These are phyloP conservation scores for Platyscapa corneri DNA, from an alignment of 1,140 invertebrate genomes.

Conservation along the genomic window DNA sequence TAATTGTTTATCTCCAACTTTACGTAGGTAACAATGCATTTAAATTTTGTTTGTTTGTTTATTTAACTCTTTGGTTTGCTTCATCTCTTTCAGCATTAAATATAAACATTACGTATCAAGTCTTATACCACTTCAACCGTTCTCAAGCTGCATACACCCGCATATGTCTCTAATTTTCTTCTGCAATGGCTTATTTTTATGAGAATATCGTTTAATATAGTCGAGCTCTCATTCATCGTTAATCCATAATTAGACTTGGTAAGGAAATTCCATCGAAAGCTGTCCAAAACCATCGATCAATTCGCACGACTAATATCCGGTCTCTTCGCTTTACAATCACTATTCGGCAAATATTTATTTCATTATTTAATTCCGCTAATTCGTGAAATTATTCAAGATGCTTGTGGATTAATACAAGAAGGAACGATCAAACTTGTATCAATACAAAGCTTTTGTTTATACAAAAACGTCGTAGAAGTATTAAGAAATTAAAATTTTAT, in stretches of 20 bases:
- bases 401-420: too few species aligned
- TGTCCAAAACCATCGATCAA: not conserved
- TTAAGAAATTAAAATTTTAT: too few species aligned
- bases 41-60: not conserved
- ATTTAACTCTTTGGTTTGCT: constrained; percentile 38
- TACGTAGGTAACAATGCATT: constrained; percentile 22
- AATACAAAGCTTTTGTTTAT: too few species aligned
- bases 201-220: constrained; percentile 62
- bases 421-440: too few species aligned
- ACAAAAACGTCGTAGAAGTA: too few species aligned
- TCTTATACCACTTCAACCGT: constrained; percentile 32
- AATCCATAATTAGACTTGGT: constrained; percentile 9
- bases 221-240: constrained; percentile 35
- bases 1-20: constrained; percentile 37
- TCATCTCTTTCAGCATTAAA: constrained; percentile 40
- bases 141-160: constrained; percentile 53
- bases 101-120: constrained; percentile 18
- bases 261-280: constrained; percentile 41
- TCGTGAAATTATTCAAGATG: too few species aligned
- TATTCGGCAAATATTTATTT: too few species aligned
- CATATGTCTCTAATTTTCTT: constrained; percentile 48
- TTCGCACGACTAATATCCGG: not conserved
- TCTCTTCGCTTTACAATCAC: too few species aligned
- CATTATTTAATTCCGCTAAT: too few species aligned
- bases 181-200: constrained; percentile 72